Evolutionary conservation across 2,888 invertebrate species (phyloP).

Genomic region (Torymus auratus): DNA sequence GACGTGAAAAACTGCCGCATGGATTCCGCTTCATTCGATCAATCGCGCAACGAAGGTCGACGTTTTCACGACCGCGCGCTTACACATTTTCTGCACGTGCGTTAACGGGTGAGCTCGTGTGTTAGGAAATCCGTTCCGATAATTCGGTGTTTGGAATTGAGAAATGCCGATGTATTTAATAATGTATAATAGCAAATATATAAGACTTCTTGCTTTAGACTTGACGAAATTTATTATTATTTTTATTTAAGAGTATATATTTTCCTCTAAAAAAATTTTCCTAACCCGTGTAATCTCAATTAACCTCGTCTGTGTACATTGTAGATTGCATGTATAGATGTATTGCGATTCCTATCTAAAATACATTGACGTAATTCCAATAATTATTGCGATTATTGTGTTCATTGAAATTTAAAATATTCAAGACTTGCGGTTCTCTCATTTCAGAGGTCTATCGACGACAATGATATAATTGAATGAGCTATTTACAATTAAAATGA

Average conservation of each 20-base stretch:
- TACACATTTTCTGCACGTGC: constrained; percentile 6
- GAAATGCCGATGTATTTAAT: no score
- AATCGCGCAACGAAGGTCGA: constrained; percentile 14
- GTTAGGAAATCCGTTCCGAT: no score
- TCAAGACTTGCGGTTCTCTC: neutral
- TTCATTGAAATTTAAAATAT: neutral
- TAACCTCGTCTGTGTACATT: neutral
- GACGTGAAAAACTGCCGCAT: no score
- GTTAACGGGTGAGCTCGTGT: neutral
- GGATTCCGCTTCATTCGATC: neutral
- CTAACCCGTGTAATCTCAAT: neutral
- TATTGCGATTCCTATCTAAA: neutral
- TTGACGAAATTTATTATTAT: no score
- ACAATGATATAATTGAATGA: no score
- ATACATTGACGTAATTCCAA: neutral
- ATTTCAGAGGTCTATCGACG: neutral
- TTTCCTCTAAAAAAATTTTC: neutral
- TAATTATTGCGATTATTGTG: neutral
- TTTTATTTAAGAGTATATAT: no score
- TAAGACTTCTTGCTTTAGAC: no score
- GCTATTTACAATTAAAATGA: neutral
- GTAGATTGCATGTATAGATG: neutral
- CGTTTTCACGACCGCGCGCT: constrained; percentile 28
- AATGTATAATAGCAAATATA: no score
- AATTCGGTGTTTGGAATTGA: no score